A percentile compares a stretch with the other conserved stretches of the same genome.
Conservation (phyloP, 2,113 vertebrate species). For the Raphicerus campestris region DNA sequence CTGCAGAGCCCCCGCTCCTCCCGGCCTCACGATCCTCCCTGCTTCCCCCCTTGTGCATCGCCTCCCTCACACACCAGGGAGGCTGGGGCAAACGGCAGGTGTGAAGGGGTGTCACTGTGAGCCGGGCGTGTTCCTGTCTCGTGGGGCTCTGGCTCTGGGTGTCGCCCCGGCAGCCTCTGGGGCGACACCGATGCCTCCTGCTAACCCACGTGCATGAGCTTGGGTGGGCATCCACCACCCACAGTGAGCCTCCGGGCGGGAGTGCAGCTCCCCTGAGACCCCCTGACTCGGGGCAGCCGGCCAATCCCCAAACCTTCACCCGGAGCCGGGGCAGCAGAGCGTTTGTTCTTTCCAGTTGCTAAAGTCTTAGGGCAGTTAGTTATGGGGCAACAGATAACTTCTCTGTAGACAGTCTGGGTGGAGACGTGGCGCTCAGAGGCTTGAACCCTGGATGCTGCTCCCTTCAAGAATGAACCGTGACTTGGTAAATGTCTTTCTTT, state of each 20-base stretch:
- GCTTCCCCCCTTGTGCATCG: background rate
- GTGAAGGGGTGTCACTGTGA: background rate
- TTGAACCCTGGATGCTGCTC: background rate
- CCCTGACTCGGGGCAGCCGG: rapidly evolving
- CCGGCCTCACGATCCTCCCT: no score
- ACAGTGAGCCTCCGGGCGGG: rapidly evolving
- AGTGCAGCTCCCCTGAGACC: no score
- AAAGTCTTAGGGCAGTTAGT: rapidly evolving
- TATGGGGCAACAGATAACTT: background rate
- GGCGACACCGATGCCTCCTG: background rate
- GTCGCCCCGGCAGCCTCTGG: background rate
- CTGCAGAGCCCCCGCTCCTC: rapidly evolving
- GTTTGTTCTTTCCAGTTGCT: background rate
- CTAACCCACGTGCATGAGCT: rapidly evolving
- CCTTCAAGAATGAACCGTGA: background rate
- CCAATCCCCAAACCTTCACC: background rate
- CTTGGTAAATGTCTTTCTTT: background rate
- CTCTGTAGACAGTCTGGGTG: rapidly evolving
- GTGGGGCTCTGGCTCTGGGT: background rate
- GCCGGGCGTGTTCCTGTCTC: background rate
- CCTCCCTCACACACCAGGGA: background rate
- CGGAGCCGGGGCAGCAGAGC: no score
- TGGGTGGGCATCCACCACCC: rapidly evolving
- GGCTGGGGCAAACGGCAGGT: rapidly evolving
- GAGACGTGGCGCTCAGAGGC: background rate